phyloP scores from a whole-genome alignment of 2,888 invertebrate species.

The Apodemia zela region DNA sequence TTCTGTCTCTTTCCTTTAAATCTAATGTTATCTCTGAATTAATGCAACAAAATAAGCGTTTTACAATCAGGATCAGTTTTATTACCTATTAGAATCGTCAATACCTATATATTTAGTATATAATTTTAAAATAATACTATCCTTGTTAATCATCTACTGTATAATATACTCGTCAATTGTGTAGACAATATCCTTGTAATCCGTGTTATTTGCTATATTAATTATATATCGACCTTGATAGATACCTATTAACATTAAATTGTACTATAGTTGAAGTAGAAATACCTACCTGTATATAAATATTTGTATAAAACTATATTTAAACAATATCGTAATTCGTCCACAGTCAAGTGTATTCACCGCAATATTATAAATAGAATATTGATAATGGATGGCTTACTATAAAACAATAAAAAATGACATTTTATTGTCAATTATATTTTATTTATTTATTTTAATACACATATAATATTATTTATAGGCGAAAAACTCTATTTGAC shows the following conservation, averaged over 20 bases:
- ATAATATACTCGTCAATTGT: constrained; percentile 54
- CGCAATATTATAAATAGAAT: constrained; percentile 35
- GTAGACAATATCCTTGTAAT: constrained; percentile 59
- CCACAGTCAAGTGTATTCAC: constrained; percentile 54
- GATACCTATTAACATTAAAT: constrained; percentile 8
- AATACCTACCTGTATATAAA: constrained; percentile 32
- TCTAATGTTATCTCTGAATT: no score
- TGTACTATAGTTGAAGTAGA: constrained; percentile 27
- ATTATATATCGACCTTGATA: constrained; percentile 4
- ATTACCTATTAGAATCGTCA: no score
- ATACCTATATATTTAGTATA: not conserved
- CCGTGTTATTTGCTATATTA: constrained; percentile 1
- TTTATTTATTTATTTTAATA: no score
- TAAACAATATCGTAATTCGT: constrained; percentile 62
- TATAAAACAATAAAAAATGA: no score
- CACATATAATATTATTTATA: no score
- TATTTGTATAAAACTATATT: constrained; percentile 35
- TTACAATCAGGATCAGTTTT: no score
- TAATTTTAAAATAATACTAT: not conserved
- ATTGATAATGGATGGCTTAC: constrained; percentile 23
- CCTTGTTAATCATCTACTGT: constrained; percentile 21
- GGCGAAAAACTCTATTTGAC: no score
- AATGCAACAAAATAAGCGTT: no score
- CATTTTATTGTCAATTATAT: no score
- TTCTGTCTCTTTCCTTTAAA: no score